Conservation (phyloP, 2,113 vertebrate genomes). For the Pyrgilauda ruficollis region DNA sequence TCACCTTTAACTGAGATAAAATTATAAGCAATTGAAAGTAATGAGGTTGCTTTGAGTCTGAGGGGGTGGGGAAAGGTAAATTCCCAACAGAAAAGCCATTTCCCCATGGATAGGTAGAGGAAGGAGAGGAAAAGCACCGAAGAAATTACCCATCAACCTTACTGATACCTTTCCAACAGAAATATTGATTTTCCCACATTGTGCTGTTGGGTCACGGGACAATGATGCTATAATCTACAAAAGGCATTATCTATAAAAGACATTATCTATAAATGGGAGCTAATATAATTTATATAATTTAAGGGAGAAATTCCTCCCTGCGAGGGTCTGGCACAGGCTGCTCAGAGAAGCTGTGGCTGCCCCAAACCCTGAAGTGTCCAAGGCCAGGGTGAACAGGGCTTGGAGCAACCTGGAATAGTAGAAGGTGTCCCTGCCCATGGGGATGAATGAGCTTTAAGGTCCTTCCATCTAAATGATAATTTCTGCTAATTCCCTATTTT, state of each 20-base stretch:
- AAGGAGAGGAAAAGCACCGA: background rate
- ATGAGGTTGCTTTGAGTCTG: background rate
- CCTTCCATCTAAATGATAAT: background rate
- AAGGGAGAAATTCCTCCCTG: background rate
- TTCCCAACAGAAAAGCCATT: no score
- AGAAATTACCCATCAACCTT: background rate
- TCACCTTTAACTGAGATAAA: background rate
- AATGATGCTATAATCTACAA: background rate
- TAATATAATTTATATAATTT: background rate
- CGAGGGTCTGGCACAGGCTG: background rate
- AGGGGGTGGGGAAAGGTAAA: background rate
- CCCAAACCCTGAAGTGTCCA: background rate
- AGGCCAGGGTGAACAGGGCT: background rate
- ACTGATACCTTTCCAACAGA: background rate
- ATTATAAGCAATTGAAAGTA: rapidly evolving
- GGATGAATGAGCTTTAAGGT: background rate
- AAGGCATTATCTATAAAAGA: background rate
- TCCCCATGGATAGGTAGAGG: background rate
- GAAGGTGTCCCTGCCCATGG: background rate
- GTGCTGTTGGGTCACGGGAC: background rate
- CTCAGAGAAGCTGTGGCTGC: background rate
- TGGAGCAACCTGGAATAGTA: background rate
- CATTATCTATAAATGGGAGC: background rate
- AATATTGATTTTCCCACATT: background rate
- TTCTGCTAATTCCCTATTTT: background rate